A percentile compares a stretch with the other conserved stretches of the same genome.
phyloP scores from a whole-genome alignment of 1,140 invertebrate genomes.

The Hyphantria cunea region DNA sequence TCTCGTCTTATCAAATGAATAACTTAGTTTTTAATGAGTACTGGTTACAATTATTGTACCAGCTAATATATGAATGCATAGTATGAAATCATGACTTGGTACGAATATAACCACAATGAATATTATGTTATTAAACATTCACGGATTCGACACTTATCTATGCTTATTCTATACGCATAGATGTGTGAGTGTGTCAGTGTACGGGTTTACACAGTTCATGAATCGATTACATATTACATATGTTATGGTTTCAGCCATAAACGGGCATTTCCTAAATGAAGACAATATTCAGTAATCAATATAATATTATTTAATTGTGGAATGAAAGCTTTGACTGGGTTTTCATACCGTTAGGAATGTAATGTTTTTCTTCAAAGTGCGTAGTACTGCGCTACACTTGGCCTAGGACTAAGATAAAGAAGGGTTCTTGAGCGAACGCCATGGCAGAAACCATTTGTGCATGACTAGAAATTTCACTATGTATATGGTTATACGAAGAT shows the following conservation, averaged over 20 bases:
- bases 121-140: constrained; percentile 27
- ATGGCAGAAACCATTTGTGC: too few relatives aligned
- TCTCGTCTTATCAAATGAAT: not conserved
- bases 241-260: constrained; percentile 17
- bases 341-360: too few relatives aligned
- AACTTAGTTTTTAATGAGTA: not conserved
- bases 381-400: too few relatives aligned
- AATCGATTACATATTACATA: constrained; percentile 24
- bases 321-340: too few relatives aligned
- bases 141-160: not conserved
- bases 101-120: constrained; percentile 4
- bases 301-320: not conserved
- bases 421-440: too few relatives aligned
- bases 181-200: too few relatives aligned
- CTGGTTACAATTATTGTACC: not conserved
- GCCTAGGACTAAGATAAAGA: too few relatives aligned
- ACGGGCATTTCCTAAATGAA: not conserved
- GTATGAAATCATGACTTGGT: too few relatives aligned
- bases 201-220: constrained; percentile 26
- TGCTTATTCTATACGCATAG: constrained; percentile 20
- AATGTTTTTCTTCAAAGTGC: too few relatives aligned
- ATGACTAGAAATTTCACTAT: too few relatives aligned
- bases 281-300: not conserved
- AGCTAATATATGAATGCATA: not conserved
- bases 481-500: too few relatives aligned